Evolutionary conservation across 2,113 vertebrate genomes (phyloP).

Genomic region (Manacus vitellinus): DNA sequence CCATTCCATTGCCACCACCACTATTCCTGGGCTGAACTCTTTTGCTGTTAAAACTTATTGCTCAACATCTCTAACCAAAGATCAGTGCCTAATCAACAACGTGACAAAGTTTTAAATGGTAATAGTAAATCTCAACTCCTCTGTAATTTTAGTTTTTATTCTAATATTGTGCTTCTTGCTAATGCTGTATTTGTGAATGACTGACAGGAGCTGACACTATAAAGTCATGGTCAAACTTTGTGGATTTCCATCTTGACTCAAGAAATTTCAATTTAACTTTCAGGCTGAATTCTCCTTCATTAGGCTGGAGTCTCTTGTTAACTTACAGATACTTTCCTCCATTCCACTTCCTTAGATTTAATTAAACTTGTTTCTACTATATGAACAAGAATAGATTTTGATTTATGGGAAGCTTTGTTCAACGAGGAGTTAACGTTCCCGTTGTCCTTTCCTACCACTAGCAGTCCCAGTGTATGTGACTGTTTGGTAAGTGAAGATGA

Average conservation of each 20-base stretch:
- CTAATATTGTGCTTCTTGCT: not conserved
- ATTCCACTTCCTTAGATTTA: not conserved
- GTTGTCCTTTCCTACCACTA: not conserved
- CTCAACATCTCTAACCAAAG: not conserved
- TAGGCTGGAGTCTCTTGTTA: not conserved
- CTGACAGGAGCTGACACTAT: not conserved
- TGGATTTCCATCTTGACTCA: not conserved
- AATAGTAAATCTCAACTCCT: not conserved
- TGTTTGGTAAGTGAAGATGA: not conserved
- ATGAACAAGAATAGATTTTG: constrained; percentile 7
- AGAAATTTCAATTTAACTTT: not conserved
- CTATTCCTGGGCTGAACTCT: not conserved
- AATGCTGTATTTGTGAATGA: not conserved
- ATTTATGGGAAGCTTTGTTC: not conserved
- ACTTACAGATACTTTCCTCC: not conserved
- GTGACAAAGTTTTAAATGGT: not conserved
- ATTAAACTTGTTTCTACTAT: not conserved
- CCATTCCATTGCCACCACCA: not conserved
- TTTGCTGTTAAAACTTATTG: not conserved
- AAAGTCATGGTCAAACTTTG: not conserved
- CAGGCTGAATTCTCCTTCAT: not conserved
- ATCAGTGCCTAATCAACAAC: not conserved
- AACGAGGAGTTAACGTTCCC: not conserved
- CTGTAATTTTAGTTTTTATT: not conserved
- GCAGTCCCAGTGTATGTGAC: not conserved